These are phyloP conservation scores for Oncopeltus fasciatus DNA, from an alignment of 1,140 invertebrate genomes.

Conservation along the genomic window DNA sequence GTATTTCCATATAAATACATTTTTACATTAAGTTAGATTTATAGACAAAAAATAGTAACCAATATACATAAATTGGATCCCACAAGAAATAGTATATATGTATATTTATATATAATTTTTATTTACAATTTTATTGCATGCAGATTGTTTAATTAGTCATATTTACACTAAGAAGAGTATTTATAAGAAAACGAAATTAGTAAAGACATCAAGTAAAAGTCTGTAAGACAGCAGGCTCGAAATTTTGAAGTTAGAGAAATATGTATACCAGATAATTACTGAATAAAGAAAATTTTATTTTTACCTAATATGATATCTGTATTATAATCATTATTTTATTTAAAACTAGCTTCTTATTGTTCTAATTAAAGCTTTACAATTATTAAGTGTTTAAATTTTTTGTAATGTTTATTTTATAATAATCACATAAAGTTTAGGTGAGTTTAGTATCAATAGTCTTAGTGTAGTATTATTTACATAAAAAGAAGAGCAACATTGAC, in stretches of 20 bases:
- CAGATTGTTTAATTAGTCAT: not conserved
- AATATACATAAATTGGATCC: no score
- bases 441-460: not conserved
- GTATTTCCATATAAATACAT: no score
- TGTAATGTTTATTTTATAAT: not conserved
- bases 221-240: not conserved
- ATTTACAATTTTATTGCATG: not conserved
- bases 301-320: not conserved
- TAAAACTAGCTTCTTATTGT: not conserved
- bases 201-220: no score
- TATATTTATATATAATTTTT: not conserved
- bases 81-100: no score
- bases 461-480: constrained; percentile 1
- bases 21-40: no score
- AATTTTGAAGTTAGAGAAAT: not conserved
- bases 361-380: constrained; percentile 6
- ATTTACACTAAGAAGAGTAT: not conserved
- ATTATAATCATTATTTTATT: not conserved
- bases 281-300: not conserved
- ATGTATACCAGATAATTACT: not conserved
- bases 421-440: not conserved
- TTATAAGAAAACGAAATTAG: not conserved
- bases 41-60: no score
- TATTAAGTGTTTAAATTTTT: not conserved
- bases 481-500: constrained; percentile 6